Evolutionary conservation across 2,113 vertebrate genomes (phyloP).

Genomic region (Bubo bubo): DNA sequence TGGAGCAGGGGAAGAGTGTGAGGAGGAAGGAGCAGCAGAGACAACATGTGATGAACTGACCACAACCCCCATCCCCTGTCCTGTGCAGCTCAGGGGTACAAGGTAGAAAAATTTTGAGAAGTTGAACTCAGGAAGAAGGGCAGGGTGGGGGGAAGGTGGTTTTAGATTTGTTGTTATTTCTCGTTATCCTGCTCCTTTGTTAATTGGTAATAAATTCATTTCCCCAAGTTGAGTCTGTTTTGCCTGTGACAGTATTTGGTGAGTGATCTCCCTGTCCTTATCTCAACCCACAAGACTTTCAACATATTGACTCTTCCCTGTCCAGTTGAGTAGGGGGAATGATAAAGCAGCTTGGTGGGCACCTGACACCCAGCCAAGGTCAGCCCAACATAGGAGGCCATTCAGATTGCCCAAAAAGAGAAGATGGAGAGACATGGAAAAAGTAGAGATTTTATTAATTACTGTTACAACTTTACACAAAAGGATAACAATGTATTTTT

Average conservation of each 20-base stretch:
- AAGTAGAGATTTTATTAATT: background rate
- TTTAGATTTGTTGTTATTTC: background rate
- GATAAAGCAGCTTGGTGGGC: background rate
- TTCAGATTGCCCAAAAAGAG: background rate
- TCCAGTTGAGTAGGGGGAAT: background rate
- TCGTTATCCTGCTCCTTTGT: background rate
- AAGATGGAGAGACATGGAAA: background rate
- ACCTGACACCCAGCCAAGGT: background rate
- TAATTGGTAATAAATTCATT: background rate
- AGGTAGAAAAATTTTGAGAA: background rate
- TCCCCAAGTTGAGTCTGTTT: background rate
- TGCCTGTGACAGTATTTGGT: background rate
- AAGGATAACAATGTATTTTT: background rate
- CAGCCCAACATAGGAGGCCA: background rate
- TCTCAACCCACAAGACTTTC: background rate
- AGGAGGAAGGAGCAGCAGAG: background rate
- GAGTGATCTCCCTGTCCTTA: background rate
- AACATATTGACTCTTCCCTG: background rate
- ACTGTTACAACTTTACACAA: background rate
- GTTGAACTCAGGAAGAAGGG: background rate
- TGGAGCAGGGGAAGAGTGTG: fast-evolving
- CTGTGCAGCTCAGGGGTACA: background rate
- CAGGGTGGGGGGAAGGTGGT: background rate
- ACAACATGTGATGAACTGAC: background rate
- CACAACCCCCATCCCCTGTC: fast-evolving